Base-by-base conservation (phyloP, 2,888 invertebrate species). In the Parapristionchus giblindavisi region DNA sequence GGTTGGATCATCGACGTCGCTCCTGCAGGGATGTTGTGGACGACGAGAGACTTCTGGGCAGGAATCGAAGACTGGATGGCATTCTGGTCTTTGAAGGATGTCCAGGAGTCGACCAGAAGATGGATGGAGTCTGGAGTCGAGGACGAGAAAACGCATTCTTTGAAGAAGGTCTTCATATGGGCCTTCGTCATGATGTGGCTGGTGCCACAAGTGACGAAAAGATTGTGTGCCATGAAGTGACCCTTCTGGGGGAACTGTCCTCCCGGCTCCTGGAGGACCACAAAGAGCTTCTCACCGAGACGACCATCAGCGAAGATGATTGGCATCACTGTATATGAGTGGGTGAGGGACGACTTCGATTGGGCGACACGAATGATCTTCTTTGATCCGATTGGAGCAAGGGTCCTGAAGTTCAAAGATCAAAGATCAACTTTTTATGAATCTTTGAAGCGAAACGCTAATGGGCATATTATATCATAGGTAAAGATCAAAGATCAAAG, bases 291-390 rank as follows among this genome's bases (percentile, higher is more conserved):
- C 11, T 68, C 66, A 8, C 27, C 43, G 5, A 79, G 43, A 1
- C 27, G 14, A 1, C 79, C 79, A 34, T 72, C 73, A 24, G 75
- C 74, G 34, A 11, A 56, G 40, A 77, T 52, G n/a, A 74, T 11
- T 1, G 79, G 77, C 76, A 79, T 72, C 0, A 79, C 63, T 0
- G 79, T 79, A 51, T 58, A 58, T 1, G 58, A 58, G 24, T 58
- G 58, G 1, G 58, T 58, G 14, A 58, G 58, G 8, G 58, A 58
- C 17, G 58, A 24, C 34, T 58, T 58, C 29, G 29, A 29, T 17
- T 58, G 58, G 1, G 34, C 58, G 21, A 29, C 29, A 32, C 58
- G 27, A 1, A 58, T 34, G 6, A 58, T 34, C 14, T 8, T 58
- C 58, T 29, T 24, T 14, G 29, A 8, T 29, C 58, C 58, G 58